Base-by-base conservation (phyloP, 2,113 vertebrate genomes). In the Megaceryle maxima region DNA sequence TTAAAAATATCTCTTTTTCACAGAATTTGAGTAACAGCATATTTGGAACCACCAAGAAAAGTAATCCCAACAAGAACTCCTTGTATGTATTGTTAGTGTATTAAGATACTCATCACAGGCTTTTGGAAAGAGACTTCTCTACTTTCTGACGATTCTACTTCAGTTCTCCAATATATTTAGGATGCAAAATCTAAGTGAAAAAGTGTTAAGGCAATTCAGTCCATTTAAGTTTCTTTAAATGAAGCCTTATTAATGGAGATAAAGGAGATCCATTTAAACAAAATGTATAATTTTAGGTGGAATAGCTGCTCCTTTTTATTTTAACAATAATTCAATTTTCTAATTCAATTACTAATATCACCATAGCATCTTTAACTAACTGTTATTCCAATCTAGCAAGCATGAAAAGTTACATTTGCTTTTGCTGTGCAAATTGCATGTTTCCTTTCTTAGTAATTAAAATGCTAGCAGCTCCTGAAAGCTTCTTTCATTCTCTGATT, bases 1-100 rank as follows among this genome's bases (percentile, higher is more conserved):
- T 5, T 91, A 74, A 92, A 83, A 76, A 6, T n/a, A 11, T 75
- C 80, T 96, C 10, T 94, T 83, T 33, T 94, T 83, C 59, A 53
- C 87, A 98, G 98, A 95, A 95, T 88, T 92, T 92, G 35, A 94
- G 53, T 87, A 95, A 90, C 41, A 92, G 21, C 13, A 3, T 95
- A 55, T 95, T 83, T 41, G 98, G 98, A 98, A 98, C 79, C 93
- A 98, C 96, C 87, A 96, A 97, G 96, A 97, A 96, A 41, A 97
- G 50, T 79, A 97, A 96, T 28, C 78, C 95, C 78, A 98, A 81
- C 51, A 98, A 94, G 37, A 98, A 90, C 50, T 97, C 98, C 53
- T 98, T 76, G 99, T 99, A 98, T 98, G 99, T 99, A 97, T 93
- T 88, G 29, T 33, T 84, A 51, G 12, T 50, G 13, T 56, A n/a